Percentiles rank a stretch among this genome's conserved stretches.
phyloP scores from a whole-genome alignment of 92 coral and sea anemone species.

The Phenganax subtilis region DNA sequence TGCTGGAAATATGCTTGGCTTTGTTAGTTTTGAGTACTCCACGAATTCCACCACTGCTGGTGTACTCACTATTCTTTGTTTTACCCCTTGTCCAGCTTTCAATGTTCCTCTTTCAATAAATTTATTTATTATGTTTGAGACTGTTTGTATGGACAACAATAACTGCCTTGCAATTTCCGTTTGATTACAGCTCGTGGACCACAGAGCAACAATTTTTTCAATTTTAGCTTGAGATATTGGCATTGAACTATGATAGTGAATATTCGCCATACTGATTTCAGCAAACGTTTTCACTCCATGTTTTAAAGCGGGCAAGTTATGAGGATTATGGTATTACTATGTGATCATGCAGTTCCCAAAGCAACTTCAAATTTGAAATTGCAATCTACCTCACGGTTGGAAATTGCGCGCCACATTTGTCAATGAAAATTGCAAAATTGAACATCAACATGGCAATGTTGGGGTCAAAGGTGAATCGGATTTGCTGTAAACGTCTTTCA shows the following conservation, averaged over 20 bases:
- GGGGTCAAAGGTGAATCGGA: background rate
- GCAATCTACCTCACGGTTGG: conserved; percentile 5
- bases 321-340: too few species aligned
- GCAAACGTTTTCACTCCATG: too few species aligned
- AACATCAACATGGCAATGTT: background rate
- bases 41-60: conserved; percentile 42
- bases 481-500: conserved; percentile 5
- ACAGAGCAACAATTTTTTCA: conserved; percentile 32
- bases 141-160: conserved; percentile 35
- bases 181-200: conserved; percentile 8
- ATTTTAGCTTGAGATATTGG: conserved; percentile 7
- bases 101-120: conserved; percentile 41
- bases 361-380: background rate
- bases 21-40: conserved; percentile 35
- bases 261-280: too few species aligned
- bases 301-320: too few species aligned
- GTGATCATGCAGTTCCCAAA: too few species aligned
- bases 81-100: conserved; percentile 43
- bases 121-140: conserved; percentile 29
- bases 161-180: conserved; percentile 16
- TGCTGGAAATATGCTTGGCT: conserved; percentile 37
- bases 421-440: conserved; percentile 22
- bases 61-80: conserved; percentile 35
- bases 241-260: background rate
- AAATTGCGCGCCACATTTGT: conserved; percentile 1